Evolutionary conservation across 2,113 vertebrate genomes (phyloP), one percentile per base, ranked within the genome.

Genomic region (Xenotilapia leptura): DNA sequence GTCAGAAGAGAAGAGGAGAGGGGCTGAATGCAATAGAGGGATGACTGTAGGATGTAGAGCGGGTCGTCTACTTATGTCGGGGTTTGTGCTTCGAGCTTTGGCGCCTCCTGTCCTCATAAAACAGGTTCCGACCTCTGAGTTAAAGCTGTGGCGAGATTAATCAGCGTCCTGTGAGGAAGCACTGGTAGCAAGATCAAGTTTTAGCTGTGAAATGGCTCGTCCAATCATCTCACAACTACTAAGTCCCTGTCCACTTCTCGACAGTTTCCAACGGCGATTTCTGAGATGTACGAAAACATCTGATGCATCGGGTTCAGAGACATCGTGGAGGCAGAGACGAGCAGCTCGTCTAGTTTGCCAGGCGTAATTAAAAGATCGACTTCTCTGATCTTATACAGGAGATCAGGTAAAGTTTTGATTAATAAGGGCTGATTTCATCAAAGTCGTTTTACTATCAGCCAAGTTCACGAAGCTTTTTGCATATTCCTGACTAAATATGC

Each of bases 281-380:
- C 65, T 45, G 38, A 45, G 65, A 9, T 6, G 65, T 23, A 42
- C 11, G 0, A 68, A 70, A 23, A 45, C 40, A 47, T 73, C 21
- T 17, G 68, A 7, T 9, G 13, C 68, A 10, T 26, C 21, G 7
- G 65, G 7, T 42, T 42, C 8, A 10, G 28, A 33, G 56, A 33
- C 56, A 4, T 60, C 0, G 8, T 17, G 38, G n/a, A 70, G 68
- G 9, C 11, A 75, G 68, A 47, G 40, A 19, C 8, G 4, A 47
- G 5, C 21, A 28, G 68, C 1, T 75, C 68, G 3, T 47, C 14
- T 47, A 42, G 21, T 73, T 75, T 75, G 6, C 6, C 7, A 42
- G 65, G 65, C 1, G n/a, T 42, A 0, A 60, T 60, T 5, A 60
- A 60, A 33, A 42, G n/a, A 23, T 70, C 65, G 0, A 9, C 65